Evolutionary conservation across 2,113 vertebrate genomes (phyloP).

Genomic region (Chascanopsetta lugubris): DNA sequence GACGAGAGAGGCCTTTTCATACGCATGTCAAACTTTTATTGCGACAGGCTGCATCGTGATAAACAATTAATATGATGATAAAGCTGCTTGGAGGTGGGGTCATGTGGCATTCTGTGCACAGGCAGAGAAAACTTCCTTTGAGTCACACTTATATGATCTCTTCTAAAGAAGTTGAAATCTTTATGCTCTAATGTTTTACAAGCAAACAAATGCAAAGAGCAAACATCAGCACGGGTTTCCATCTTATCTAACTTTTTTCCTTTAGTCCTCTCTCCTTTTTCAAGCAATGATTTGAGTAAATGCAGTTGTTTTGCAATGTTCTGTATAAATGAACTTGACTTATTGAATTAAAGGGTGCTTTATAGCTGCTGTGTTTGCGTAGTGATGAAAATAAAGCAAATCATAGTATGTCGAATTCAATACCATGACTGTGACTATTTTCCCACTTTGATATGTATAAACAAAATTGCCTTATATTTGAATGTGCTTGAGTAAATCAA

Average conservation of each 20-base stretch:
- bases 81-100: not conserved
- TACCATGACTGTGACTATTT: not conserved
- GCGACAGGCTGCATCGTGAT: constrained; percentile 12
- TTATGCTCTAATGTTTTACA: not conserved
- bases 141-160: not conserved
- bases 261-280: not conserved
- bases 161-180: not conserved
- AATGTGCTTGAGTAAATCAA: not conserved
- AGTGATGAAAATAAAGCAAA: not conserved
- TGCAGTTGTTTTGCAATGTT: not conserved
- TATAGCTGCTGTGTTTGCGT: not conserved
- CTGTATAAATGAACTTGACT: not conserved
- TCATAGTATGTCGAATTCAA: not conserved
- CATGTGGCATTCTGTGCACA: not conserved
- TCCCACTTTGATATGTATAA: not conserved
- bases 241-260: too few relatives aligned
- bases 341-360: not conserved
- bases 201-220: not conserved
- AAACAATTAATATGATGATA: constrained; percentile 21
- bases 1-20: constrained; percentile 24
- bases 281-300: not conserved
- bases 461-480: not conserved
- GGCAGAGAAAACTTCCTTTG: not conserved
- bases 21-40: constrained; percentile 14
- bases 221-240: too few relatives aligned